Evolutionary conservation across 2,888 invertebrate genomes (phyloP).

Genomic region (Drosophila fulvimacula): DNA sequence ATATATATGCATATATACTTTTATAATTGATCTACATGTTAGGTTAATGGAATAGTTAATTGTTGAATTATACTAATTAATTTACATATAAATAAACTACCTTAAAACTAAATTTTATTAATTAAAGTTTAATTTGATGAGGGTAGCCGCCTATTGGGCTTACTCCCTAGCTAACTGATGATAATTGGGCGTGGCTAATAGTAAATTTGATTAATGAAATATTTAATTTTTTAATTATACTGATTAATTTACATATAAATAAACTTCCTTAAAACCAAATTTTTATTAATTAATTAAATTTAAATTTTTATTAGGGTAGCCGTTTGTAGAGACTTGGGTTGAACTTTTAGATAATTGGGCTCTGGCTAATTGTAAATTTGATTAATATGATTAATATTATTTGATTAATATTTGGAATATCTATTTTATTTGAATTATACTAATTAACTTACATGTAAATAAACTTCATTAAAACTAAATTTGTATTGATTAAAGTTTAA

Average conservation of each 20-base stretch:
- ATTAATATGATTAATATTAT: too few species aligned
- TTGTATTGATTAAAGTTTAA: too few species aligned
- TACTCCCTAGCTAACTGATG: too few species aligned
- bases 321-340: too few species aligned
- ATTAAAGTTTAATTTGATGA: too few species aligned
- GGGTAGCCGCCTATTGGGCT: too few species aligned
- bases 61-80: conserved; percentile 4
- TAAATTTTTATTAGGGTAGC: too few species aligned
- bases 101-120: neutral
- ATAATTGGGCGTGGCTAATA: too few species aligned
- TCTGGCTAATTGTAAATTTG: too few species aligned
- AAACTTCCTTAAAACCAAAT: neutral
- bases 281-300: too few species aligned
- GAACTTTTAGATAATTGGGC: too few species aligned
- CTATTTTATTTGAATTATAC: neutral
- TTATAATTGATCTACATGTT: neutral
- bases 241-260: neutral
- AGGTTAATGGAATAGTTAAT: neutral
- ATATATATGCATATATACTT: neutral
- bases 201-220: neutral
- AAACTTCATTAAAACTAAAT: neutral
- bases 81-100: neutral
- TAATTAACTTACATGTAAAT: neutral
- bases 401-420: neutral
- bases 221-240: neutral